These are phyloP conservation scores for Ornithorhynchus anatinus DNA, from an alignment of 2,113 vertebrate genomes.

Conservation along the genomic window DNA sequence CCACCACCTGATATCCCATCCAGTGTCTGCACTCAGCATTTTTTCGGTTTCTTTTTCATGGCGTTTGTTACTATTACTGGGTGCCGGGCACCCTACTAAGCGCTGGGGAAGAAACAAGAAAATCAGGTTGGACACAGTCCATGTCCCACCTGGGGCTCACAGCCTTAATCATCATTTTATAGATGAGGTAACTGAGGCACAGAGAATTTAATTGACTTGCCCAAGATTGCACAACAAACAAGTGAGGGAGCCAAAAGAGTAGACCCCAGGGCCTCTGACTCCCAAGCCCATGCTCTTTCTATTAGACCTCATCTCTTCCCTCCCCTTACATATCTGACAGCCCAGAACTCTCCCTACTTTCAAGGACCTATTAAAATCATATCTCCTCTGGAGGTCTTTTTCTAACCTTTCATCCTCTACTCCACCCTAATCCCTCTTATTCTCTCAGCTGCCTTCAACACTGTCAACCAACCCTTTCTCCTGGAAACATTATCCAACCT, in stretches of 20 bases:
- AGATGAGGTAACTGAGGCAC: neutral
- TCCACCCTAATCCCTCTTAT: neutral
- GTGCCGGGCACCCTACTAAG: too few species aligned
- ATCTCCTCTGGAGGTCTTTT: neutral
- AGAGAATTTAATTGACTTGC: neutral
- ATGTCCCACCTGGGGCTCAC: too few species aligned
- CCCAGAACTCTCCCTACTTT: too few species aligned
- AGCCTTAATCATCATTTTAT: too few species aligned
- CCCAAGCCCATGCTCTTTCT: neutral
- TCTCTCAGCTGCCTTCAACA: neutral
- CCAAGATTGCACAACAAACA: neutral
- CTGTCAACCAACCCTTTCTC: neutral
- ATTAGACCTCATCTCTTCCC: neutral
- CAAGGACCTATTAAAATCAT: too few species aligned
- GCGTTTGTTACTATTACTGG: too few species aligned
- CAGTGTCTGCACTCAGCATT: too few species aligned
- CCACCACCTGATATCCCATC: too few species aligned
- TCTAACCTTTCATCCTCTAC: neutral
- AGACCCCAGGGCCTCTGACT: neutral
- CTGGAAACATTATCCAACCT: neutral
- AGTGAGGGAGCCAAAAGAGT: neutral
- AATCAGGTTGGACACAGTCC: too few species aligned
- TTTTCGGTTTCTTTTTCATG: too few species aligned
- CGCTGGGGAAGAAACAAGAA: too few species aligned
- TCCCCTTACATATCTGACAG: too few species aligned